A percentile compares a stretch with the other conserved stretches of the same genome.
phyloP scores from a whole-genome alignment of 2,888 invertebrate genomes.

The Furcula furcula region DNA sequence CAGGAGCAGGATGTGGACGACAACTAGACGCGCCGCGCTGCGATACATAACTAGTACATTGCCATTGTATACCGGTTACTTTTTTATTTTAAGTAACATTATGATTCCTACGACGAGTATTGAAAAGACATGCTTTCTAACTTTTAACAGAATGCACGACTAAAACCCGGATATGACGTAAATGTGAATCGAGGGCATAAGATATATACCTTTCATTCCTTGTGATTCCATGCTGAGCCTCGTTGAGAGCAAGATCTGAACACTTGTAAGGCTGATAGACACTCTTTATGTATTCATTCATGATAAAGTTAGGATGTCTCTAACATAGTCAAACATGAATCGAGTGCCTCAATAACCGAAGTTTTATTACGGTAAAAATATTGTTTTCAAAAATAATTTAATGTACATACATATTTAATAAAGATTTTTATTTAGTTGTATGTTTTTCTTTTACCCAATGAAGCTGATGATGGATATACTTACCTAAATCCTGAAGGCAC shows the following conservation, averaged over 20 bases:
- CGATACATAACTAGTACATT: constrained; percentile 54
- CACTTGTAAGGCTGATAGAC: constrained; percentile 69
- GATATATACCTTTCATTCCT: constrained; percentile 67
- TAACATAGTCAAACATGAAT: constrained; percentile 52
- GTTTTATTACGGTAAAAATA: constrained; percentile 57
- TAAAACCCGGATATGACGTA: constrained; percentile 62
- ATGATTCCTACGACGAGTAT: constrained; percentile 64
- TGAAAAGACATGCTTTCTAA: constrained; percentile 74
- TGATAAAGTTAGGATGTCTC: constrained; percentile 47
- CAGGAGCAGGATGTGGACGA: constrained; percentile 87
- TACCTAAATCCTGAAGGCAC: too few relatives aligned
- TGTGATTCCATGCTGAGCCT: constrained; percentile 50
- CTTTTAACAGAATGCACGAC: constrained; percentile 76
- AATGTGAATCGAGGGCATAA: constrained; percentile 50
- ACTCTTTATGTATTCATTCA: constrained; percentile 51
- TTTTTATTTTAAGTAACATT: constrained; percentile 63
- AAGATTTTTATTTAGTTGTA: constrained; percentile 73
- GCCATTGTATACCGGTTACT: constrained; percentile 74
- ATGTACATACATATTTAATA: constrained; percentile 81
- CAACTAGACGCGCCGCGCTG: constrained; percentile 42
- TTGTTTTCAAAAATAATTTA: constrained; percentile 74
- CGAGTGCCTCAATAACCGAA: constrained; percentile 75
- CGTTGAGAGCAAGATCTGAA: constrained; percentile 67
- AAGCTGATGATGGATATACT: too few relatives aligned
- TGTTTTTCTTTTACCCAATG: constrained; percentile 34